A percentile compares a stretch with the other conserved stretches of the same genome.
phyloP scores from a whole-genome alignment of 2,113 vertebrate species.

The Procavia capensis region DNA sequence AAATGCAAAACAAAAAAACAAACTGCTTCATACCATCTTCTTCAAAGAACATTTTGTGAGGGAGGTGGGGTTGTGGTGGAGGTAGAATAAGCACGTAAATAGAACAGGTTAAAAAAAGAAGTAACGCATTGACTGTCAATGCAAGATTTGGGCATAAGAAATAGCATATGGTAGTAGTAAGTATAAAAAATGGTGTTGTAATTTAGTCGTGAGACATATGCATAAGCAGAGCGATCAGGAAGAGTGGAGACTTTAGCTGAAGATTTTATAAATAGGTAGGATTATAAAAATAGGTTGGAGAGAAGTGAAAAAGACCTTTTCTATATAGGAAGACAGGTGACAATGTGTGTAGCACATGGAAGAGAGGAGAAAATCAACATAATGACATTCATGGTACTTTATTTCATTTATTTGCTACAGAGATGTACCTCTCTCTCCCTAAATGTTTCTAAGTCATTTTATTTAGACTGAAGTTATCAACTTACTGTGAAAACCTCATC shows the following conservation, averaged over 20 bases:
- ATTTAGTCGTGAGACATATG: conserved; percentile 42
- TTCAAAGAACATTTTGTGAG: conserved; percentile 5
- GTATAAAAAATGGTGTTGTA: neutral
- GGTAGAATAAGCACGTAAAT: neutral
- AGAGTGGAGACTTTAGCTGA: neutral
- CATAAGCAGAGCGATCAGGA: neutral
- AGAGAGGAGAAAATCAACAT: neutral
- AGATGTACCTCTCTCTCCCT: neutral
- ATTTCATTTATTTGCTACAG: neutral
- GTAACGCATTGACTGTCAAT: conserved; percentile 11
- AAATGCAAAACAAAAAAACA: neutral
- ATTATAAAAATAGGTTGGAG: neutral
- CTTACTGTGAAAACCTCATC: neutral
- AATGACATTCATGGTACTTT: neutral
- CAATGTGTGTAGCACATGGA: neutral
- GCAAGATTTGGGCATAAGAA: neutral
- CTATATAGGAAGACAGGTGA: neutral
- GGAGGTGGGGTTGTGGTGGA: neutral
- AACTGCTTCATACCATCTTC: neutral
- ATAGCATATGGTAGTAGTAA: conserved; percentile 2
- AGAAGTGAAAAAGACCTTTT: conserved; percentile 3
- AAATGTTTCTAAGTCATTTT: neutral
- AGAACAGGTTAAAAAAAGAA: neutral
- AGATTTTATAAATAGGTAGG: conserved; percentile 45
- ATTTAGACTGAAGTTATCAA: neutral